These are phyloP conservation scores for Spermophilus dauricus DNA, from an alignment of 2,113 vertebrate species.

Conservation along the genomic window DNA sequence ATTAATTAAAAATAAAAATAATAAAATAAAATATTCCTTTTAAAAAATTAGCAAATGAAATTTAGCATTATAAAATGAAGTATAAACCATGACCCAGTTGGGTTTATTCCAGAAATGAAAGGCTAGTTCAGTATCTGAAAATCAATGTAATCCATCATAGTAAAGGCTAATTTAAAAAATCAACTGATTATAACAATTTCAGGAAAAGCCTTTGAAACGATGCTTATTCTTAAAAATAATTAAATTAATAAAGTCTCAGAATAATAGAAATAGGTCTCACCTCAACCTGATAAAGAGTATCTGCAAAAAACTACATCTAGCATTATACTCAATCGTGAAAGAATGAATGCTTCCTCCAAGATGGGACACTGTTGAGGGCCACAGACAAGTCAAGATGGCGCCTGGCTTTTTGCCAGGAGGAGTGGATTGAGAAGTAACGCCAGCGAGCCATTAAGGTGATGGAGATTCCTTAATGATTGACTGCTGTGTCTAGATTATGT, in stretches of 20 bases:
- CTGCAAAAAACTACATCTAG: not conserved
- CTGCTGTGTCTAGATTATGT: too few species aligned
- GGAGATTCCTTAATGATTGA: too few species aligned
- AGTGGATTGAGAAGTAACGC: too few species aligned
- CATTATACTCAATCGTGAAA: not conserved
- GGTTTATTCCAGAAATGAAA: not conserved
- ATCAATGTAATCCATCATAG: not conserved
- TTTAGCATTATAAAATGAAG: not conserved
- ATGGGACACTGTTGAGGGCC: too few species aligned
- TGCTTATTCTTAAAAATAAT: not conserved
- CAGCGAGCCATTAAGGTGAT: too few species aligned
- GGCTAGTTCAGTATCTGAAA: conserved; percentile 7
- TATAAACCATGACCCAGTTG: not conserved
- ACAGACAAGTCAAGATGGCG: too few species aligned
- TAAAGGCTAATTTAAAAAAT: not conserved
- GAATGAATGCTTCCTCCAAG: not conserved
- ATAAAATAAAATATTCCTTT: not conserved
- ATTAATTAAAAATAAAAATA: too few species aligned
- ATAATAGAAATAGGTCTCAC: not conserved
- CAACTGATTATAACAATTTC: not conserved
- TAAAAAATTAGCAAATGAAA: conserved; percentile 35
- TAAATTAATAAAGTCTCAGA: not conserved
- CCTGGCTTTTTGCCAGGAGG: too few species aligned
- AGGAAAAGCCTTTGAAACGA: conserved; percentile 29
- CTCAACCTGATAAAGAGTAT: not conserved